Evolutionary conservation across 2,888 invertebrate species (phyloP).

Genomic region (Cheilosia variabilis): DNA sequence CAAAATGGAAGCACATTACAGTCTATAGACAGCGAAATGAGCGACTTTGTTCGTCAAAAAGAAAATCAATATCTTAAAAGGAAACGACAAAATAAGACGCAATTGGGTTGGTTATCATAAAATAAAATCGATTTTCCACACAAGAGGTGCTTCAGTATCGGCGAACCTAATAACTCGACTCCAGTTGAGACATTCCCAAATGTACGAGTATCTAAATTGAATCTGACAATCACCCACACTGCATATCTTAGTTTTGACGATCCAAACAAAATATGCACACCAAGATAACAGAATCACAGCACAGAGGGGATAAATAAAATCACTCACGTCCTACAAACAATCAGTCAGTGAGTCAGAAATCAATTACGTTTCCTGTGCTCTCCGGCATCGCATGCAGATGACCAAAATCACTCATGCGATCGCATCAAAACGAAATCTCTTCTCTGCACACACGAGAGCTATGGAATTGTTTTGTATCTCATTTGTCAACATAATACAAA

Average conservation of each 20-base stretch:
- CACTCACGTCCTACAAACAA: slow-evolving; percentile 70
- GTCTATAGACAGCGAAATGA: not conserved
- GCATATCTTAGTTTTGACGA: slow-evolving; percentile 36
- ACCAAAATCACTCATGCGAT: slow-evolving; percentile 68
- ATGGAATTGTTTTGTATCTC: slow-evolving; percentile 69
- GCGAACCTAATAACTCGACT: not conserved
- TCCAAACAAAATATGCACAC: slow-evolving; percentile 41
- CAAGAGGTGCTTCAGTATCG: not conserved
- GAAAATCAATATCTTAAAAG: slow-evolving; percentile 17
- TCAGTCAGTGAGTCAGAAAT: slow-evolving; percentile 73
- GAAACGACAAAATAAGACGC: slow-evolving; percentile 24
- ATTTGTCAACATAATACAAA: slow-evolving; percentile 70
- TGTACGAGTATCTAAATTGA: slow-evolving; percentile 53
- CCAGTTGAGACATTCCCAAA: not conserved
- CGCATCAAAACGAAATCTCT: slow-evolving; percentile 62
- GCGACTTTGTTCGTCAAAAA: slow-evolving; percentile 28
- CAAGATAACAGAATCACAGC: slow-evolving; percentile 26
- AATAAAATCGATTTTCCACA: slow-evolving; percentile 32
- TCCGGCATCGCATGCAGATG: slow-evolving; percentile 61
- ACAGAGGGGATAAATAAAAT: slow-evolving; percentile 65
- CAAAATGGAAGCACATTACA: slow-evolving; percentile 14
- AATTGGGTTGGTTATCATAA: slow-evolving; percentile 16
- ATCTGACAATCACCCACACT: slow-evolving; percentile 43
- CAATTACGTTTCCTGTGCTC: slow-evolving; percentile 62
- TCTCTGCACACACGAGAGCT: slow-evolving; percentile 43